Evolutionary conservation across 2,888 invertebrate species (phyloP), one percentile per base, ranked within the genome.

Genomic region (Tridacna crocea): DNA sequence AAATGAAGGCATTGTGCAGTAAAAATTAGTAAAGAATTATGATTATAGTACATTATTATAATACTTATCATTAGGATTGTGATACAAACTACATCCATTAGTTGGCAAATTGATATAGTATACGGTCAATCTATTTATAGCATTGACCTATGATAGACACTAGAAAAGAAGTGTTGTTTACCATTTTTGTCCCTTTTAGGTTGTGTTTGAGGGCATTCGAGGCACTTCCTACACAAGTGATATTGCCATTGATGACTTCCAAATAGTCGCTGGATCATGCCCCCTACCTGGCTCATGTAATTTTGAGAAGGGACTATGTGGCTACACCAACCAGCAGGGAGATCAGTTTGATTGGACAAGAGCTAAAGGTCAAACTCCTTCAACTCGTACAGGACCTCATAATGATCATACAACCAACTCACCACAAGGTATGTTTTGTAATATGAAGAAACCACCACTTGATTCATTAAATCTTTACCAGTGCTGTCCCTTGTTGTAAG

Each of bases 181-280:
- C 3, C 2, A 8, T 8, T 55, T 3, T 55, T 55, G 55, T 19
- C 12, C 47, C 19, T 83, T 82, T 10, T 80, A 92, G 89, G 66
- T 93, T 46, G 87, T 91, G 22, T 88, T 93, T 82, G 92, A 93
- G 75, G 90, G 85, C 24, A 83, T 90, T 0, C 72, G 87, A 19
- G 90, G 89, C 12, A 36, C 76, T 17, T 75, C 83, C 51, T 90
- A 79, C 77, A 68, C 70, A 11, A 92, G 92, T 82, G 91, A 91
- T 82, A 90, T 93, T 22, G 92, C 92, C 58, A 83, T 93, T 46
- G 93, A 93, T 86, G 93, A 93, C 77, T 78, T 92, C 19, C 83
- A 87, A n/a, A 80, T 93, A 17, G 83, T 83, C 22, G 66, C 79
- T 6, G 92, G 91, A 15, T 72, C 83, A 22, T 93, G 93, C 74